Conservation (phyloP, 2,797 vertebrate genomes). For the Fundulus diaphanus region DNA sequence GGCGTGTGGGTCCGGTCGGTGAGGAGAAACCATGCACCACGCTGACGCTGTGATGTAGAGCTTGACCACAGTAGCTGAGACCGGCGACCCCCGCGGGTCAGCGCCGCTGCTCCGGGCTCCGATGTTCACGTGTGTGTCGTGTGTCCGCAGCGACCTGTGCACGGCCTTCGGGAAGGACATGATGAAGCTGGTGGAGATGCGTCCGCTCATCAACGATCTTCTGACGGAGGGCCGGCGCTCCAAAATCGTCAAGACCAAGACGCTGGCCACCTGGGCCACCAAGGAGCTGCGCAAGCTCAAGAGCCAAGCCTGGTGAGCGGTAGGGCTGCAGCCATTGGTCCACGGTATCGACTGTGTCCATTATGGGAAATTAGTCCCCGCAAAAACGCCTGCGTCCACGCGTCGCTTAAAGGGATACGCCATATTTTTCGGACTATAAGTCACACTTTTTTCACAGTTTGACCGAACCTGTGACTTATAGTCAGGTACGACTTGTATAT, state of each 20-base stretch:
- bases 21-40: slow-evolving; percentile 60
- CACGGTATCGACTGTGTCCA: no score
- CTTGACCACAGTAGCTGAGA: slow-evolving; percentile 36
- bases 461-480: no score
- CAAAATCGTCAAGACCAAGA: slow-evolving; percentile 97
- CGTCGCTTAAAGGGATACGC: no score
- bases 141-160: slow-evolving; percentile 89
- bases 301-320: slow-evolving; percentile 88
- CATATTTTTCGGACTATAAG: no score
- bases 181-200: slow-evolving; percentile 95
- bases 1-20: slow-evolving; percentile 9
- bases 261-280: slow-evolving; percentile 96
- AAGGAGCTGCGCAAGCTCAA: slow-evolving; percentile 99
- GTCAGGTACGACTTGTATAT: no score
- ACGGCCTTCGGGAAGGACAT: slow-evolving; percentile 97
- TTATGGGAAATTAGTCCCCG: no score
- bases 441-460: no score
- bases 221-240: slow-evolving; percentile 96
- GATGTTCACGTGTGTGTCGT: not conserved
- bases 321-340: no score
- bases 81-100: not conserved
- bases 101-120: no score
- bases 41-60: slow-evolving; percentile 36
- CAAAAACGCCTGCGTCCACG: no score
- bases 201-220: slow-evolving; percentile 95